Evolutionary conservation across 2,888 invertebrate genomes (phyloP).

Genomic region (Tetramorium bicarinatum): DNA sequence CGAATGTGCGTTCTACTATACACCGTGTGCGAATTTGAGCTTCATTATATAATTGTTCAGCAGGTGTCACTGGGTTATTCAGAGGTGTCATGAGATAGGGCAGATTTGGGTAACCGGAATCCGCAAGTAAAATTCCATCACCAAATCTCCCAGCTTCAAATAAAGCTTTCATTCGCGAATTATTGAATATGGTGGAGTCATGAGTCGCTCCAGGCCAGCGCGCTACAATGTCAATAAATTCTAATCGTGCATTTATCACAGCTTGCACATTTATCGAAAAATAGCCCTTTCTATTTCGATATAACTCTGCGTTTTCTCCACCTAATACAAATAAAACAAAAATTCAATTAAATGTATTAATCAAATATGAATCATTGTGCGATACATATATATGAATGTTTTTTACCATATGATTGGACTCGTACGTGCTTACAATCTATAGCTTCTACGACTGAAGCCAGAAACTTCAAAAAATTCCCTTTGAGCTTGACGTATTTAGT

Average conservation of each 20-base stretch:
- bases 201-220: not conserved
- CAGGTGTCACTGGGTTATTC: not conserved
- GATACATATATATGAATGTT: not conserved
- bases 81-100: constrained; percentile 10
- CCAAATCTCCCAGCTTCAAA: constrained; percentile 3
- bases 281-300: constrained; percentile 13
- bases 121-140: constrained; percentile 8
- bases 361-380: constrained; percentile 6
- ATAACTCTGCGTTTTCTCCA: constrained; percentile 12
- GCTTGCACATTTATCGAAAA: constrained; percentile 2
- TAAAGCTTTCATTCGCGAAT: not conserved
- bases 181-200: not conserved
- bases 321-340: constrained; percentile 7
- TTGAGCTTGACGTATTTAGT: not conserved
- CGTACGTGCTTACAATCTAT: constrained; percentile 8
- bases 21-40: constrained; percentile 1
- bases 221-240: not conserved
- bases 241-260: not conserved
- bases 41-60: constrained; percentile 14
- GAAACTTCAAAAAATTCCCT: not conserved
- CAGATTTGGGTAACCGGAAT: not conserved
- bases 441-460: not conserved
- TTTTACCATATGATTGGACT: not conserved
- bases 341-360: constrained; percentile 15
- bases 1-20: constrained; percentile 9